Base-by-base conservation (phyloP, 1,140 invertebrate genomes). In the Heliconius eleuchia region DNA sequence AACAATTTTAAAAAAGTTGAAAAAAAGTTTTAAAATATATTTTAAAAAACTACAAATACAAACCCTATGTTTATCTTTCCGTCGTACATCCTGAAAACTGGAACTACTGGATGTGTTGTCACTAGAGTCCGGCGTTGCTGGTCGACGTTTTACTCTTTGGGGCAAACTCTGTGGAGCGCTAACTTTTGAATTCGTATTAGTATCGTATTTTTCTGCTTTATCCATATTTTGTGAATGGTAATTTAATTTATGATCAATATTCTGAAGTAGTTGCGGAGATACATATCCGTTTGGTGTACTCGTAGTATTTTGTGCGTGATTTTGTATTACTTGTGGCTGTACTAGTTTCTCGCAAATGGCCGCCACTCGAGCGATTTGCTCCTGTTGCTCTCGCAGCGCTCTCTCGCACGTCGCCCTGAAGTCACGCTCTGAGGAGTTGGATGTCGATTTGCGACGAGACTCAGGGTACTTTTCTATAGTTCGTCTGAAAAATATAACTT, bases 361-460 rank as follows among this genome's bases (percentile, higher is more conserved):
- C 5, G 89, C 85, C 13, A 93, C 87, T 5, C 88, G 87, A 2
- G 86, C 82, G 16, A 92, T 89, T 77, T 91, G 91, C 71, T 85
- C 80, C 83, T 91, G 91, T 66, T 92, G 92, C 39, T 92, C 87
- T 2, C 87, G 85, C 72, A 93, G 81, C 46, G 90, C 84, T 5
- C 83, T 85, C 82, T 92, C 87, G 83, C 88, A 90, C 9, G 84
- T 82, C n/a, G 82, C 76, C 23, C 87, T 85, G 81, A 92, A 91
- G 7, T 88, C 84, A 18, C 81, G 84, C 72, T 88, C 71, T 9
- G 89, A 89, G n/a, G 77, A 75, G 6, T 79, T 42, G 16, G 86
- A 84, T 7, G 74, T 60, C 18, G 18, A 78, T 73, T 71, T 80
- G 42, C 46, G 76, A 50, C 50, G 76, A 46, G 73, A 52, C 39